Conservation (phyloP, 2,797 vertebrate species). For the Pseudochirops corinnae region DNA sequence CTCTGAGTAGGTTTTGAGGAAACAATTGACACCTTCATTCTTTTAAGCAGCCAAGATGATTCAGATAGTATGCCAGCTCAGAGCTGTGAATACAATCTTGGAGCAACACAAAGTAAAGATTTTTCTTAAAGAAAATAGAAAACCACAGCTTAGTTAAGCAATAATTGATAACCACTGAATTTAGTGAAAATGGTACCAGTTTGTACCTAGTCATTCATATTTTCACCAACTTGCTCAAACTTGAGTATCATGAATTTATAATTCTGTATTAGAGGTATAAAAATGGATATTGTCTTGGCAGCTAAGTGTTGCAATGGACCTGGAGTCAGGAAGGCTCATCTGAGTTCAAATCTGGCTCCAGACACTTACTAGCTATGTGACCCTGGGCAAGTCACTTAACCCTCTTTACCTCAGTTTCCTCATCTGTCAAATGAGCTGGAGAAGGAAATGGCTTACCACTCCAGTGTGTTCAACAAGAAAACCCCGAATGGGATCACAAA, state of each 20-base stretch:
- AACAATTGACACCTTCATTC: background rate
- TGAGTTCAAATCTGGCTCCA: no score
- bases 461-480: background rate
- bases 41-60: background rate
- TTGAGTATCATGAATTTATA: background rate
- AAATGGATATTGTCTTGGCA: background rate
- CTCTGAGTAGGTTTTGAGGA: background rate
- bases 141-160: background rate
- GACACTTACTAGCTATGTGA: no score
- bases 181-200: background rate
- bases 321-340: no score
- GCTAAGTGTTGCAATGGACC: background rate
- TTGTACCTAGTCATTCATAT: background rate
- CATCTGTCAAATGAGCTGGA: background rate
- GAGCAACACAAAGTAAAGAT: background rate
- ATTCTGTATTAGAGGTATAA: background rate
- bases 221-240: background rate
- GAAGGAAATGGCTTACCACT: background rate
- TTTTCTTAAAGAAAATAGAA: slow-evolving; percentile 12
- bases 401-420: background rate
- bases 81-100: background rate
- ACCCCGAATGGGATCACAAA: background rate
- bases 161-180: background rate
- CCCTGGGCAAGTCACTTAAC: background rate
- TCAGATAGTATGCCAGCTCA: background rate